These are phyloP conservation scores for Leuciscus waleckii DNA, from an alignment of 2,797 vertebrate species.

Conservation along the genomic window DNA sequence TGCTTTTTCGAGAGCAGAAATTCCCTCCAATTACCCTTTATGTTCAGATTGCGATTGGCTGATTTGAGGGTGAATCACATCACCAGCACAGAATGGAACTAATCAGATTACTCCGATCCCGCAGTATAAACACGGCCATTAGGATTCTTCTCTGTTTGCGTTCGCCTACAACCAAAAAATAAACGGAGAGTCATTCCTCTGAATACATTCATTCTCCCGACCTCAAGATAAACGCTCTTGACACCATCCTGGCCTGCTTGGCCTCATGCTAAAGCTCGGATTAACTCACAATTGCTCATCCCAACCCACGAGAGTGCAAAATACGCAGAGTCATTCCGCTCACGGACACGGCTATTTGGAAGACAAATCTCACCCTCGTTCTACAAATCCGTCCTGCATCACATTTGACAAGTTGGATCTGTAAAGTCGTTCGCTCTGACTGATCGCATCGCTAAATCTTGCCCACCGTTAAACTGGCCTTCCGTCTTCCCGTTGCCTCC, in stretches of 20 bases:
- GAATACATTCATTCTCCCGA: constrained; percentile 35
- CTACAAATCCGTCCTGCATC: not conserved
- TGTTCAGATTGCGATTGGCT: constrained; percentile 24
- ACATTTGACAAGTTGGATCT: constrained; percentile 13
- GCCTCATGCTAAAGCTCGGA: not conserved
- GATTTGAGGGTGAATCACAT: constrained; percentile 10
- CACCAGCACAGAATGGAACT: constrained; percentile 19
- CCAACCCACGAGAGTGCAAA: not conserved
- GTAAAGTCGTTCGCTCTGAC: not conserved
- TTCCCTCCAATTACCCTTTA: constrained; percentile 45
- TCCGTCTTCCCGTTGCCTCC: not conserved
- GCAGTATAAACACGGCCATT: constrained; percentile 17
- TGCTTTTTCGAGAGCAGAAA: constrained; percentile 28
- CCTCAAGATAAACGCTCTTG: constrained; percentile 38
- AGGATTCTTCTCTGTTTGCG: constrained; percentile 24
- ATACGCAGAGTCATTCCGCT: not conserved
- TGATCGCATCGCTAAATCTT: not conserved
- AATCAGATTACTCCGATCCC: constrained; percentile 42
- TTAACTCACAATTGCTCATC: constrained; percentile 9
- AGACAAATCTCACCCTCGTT: constrained; percentile 13
- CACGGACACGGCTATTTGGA: constrained; percentile 18
- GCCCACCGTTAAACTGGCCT: not conserved
- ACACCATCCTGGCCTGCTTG: constrained; percentile 6
- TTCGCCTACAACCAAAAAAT: not conserved
- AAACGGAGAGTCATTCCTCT: not conserved